These are phyloP conservation scores for Serinus canaria DNA, from an alignment of 2,113 vertebrate species.

Conservation along the genomic window DNA sequence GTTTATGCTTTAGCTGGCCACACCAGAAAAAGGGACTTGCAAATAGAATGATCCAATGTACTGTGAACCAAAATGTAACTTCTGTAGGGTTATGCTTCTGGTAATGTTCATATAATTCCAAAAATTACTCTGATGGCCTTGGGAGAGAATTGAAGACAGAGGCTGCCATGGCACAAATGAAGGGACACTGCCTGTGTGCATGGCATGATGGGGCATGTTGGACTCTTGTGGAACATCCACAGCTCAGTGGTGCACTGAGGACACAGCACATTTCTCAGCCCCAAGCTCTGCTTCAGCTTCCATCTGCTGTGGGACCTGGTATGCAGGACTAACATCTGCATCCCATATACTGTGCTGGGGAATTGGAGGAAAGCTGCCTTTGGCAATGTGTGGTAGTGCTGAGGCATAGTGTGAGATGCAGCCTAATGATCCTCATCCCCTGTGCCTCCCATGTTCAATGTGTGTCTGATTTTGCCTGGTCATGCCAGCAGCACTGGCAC, in stretches of 20 bases:
- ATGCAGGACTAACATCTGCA: background rate
- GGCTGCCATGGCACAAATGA: rapidly evolving
- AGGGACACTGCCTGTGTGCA: background rate
- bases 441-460: background rate
- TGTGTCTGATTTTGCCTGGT: background rate
- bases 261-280: background rate
- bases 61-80: background rate
- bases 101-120: background rate
- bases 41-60: background rate
- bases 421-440: background rate
- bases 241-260: background rate
- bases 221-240: rapidly evolving
- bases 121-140: background rate
- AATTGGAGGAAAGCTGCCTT: background rate
- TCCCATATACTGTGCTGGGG: background rate
- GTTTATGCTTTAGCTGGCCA: background rate
- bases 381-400: background rate
- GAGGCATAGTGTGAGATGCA: background rate
- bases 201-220: rapidly evolving
- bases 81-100: background rate
- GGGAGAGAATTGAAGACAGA: background rate
- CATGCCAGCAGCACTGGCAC: background rate
- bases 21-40: background rate
- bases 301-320: rapidly evolving
- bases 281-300: background rate